A percentile compares a stretch with the other conserved stretches of the same genome.
Evolutionary conservation across 92 coral and sea anemone genomes (phyloP).

Genomic region (Nematostella vectensis): DNA sequence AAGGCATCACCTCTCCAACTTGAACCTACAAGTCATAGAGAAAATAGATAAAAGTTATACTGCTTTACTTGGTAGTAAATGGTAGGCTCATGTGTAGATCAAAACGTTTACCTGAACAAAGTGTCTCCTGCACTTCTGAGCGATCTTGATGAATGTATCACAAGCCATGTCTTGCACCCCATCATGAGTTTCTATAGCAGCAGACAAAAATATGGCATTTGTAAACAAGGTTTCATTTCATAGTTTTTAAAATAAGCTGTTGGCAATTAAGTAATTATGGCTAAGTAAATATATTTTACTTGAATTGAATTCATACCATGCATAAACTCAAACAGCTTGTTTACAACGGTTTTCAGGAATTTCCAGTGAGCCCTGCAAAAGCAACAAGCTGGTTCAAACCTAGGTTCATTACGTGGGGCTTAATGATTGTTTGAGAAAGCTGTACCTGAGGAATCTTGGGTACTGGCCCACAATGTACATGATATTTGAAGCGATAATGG

Average conservation of each 20-base stretch:
- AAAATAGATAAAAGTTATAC: not conserved
- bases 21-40: slow-evolving; percentile 89
- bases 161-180: slow-evolving; percentile 99
- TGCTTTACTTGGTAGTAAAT: too few species aligned
- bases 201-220: too few species aligned
- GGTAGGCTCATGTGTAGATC: not conserved
- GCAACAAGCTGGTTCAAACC: not conserved
- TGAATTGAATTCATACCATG: slow-evolving; percentile 56
- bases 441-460: slow-evolving; percentile 90
- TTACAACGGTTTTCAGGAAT: slow-evolving; percentile 92
- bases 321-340: slow-evolving; percentile 97
- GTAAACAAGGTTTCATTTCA: not conserved
- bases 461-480: slow-evolving; percentile 99
- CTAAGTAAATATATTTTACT: not conserved
- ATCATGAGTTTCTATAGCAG: slow-evolving; percentile 86
- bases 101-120: slow-evolving; percentile 75
- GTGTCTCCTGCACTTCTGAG: slow-evolving; percentile 96
- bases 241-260: not conserved
- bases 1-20: slow-evolving; percentile 99
- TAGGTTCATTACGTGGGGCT: not conserved
- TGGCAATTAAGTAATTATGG: not conserved
- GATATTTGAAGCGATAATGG: slow-evolving; percentile 96
- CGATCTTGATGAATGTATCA: slow-evolving; percentile 97
- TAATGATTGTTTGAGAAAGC: not conserved
- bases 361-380: slow-evolving; percentile 92